Conservation (phyloP, 2,113 vertebrate genomes). For the Mesembrinibis cayennensis region DNA sequence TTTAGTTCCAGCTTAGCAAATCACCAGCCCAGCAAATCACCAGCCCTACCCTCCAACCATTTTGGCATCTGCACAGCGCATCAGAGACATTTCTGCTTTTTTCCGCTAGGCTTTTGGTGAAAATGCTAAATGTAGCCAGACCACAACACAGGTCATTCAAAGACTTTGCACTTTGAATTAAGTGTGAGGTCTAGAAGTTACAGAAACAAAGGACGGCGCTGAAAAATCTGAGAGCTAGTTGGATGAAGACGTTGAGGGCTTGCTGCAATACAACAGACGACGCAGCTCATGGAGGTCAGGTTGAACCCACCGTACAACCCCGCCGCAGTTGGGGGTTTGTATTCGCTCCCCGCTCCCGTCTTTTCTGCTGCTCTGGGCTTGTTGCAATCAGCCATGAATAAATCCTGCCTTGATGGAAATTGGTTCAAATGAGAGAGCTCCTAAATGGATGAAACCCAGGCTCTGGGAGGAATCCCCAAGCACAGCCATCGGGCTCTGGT, state of each 20-base stretch:
- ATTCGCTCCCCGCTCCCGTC: not conserved
- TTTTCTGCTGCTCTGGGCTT: not conserved
- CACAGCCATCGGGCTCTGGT: not conserved
- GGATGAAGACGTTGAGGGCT: not conserved
- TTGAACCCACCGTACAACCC: rapidly evolving
- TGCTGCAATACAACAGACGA: not conserved
- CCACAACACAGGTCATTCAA: not conserved
- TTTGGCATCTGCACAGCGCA: not conserved
- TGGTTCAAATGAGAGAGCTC: not conserved
- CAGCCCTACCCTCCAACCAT: not conserved
- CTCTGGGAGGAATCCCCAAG: not conserved
- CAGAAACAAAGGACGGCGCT: not conserved
- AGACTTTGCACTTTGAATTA: not conserved
- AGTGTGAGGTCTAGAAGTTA: not conserved
- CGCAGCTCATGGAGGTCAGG: not conserved
- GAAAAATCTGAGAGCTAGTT: not conserved
- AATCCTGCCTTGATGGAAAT: not conserved
- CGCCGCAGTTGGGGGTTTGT: not conserved
- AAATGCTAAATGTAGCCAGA: not conserved
- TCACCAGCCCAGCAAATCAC: not conserved
- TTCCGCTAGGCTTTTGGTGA: not conserved
- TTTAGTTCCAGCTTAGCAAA: not conserved
- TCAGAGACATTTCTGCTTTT: not conserved
- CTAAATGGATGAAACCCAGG: rapidly evolving
- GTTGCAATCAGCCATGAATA: not conserved